Evolutionary conservation across 2,888 invertebrate genomes (phyloP), one percentile per base, ranked within the genome.

Genomic region (Smittia sp.): DNA sequence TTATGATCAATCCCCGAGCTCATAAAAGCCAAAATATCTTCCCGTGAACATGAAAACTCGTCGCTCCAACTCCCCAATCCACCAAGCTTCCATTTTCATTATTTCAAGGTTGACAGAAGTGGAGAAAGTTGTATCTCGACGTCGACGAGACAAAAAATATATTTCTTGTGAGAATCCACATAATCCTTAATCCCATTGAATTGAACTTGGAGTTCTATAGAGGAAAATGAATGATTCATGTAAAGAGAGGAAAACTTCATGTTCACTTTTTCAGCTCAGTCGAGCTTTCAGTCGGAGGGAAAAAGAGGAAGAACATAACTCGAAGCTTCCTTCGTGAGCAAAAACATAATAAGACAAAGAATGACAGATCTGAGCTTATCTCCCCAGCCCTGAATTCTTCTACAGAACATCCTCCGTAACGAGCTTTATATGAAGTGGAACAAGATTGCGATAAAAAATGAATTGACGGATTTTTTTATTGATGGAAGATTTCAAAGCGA

Each of bases 161-260:
- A 46, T 46, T 46, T 46, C 46, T 11, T 46, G 39, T n/a, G n/a
- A 32, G 32, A 32, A 32, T n/a, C n/a, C n/a, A 39, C 39, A 39
- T 46, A 46, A 46, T 46, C 46, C 46, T n/a, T 46, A 46, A 46
- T 46, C 46, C 46, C 46, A 46, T 32, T 46, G 46, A 46, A 46
- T 46, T 46, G 46, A n/a, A 46, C 15, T 46, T 46, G 46, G 15
- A 46, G 15, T 32, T 32, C 4, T 15, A 46, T 15, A 46, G 46
- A 13, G 15, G n/a, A 46, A 46, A 46, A 46, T 15, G 46, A 46
- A 15, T 15, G 46, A 46, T 46, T 46, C 46, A 46, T n/a, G 13
- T 46, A n/a, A 13, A 15, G 9, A n/a, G n/a, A 46, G 15, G 46
- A 46, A 11, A 46, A 46, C n/a, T 15, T 46, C 46, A 15, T 46